Evolutionary conservation across 2,888 invertebrate genomes (phyloP), one percentile per base, ranked within the genome.

Genomic region (Pachliopta kotzebuea): DNA sequence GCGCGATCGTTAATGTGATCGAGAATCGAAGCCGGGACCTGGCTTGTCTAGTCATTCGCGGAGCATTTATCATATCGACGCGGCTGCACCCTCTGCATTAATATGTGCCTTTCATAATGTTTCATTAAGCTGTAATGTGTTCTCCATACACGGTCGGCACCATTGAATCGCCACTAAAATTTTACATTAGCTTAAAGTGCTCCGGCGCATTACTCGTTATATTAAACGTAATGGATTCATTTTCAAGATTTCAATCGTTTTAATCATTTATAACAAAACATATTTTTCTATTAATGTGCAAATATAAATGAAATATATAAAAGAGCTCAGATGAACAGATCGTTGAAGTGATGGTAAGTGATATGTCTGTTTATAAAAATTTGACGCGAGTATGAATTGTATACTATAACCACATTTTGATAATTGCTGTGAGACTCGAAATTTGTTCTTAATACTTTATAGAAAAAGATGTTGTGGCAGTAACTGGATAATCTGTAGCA

Each of bases 71-170:
- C 90, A 91, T 76, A 85, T 83, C 79, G 83, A 81, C 81, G 74
- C 74, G 78, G 78, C 87, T 86, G 84, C 90, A 84, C 89, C 90
- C 89, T 73, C 71, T 77, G 78, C 81, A 79, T 81, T 84, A 85
- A 86, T 84, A 84, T 81, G 81, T 72, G 76, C 81, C 84, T 87
- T 89, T 85, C 85, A 88, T 90, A 88, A 90, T 85, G 86, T 91
- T 89, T 91, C 89, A 89, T 91, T 90, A 89, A 83, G 83, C 81
- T 78, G 76, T 86, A 89, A 87, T 86, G 85, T 80, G 81, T 84
- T 81, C 78, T 77, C 79, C 83, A 59, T 66, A 62, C 31, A 57
- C 57, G 31, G 56, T 60, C 60, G 50, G 23, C 59, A 54, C 29
- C 56, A 63, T 56, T 60, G 45, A 60, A 56, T 37, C 53, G 60